These are phyloP conservation scores for Ophiothrix spiculata DNA, from an alignment of 35 echinoderm and acorn worm species.

Conservation along the genomic window DNA sequence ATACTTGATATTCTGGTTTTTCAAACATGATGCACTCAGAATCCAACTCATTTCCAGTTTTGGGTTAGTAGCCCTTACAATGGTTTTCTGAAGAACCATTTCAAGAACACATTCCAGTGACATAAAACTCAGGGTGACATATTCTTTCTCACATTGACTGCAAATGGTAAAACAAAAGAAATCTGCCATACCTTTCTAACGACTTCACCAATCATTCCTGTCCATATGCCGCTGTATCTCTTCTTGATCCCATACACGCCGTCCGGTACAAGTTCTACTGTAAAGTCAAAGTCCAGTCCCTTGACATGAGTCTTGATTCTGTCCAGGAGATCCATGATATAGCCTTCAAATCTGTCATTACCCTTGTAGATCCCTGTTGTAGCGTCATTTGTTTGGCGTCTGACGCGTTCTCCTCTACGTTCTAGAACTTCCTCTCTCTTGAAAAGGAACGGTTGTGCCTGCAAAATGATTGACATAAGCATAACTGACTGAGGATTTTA, in stretches of 20 bases:
- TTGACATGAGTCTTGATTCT: conserved; percentile 69
- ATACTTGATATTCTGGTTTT: too few relatives aligned
- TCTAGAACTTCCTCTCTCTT: conserved; percentile 53
- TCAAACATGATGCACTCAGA: too few relatives aligned
- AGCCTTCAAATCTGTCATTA: conserved; percentile 88
- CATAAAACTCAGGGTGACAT: background rate
- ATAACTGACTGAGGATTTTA: too few relatives aligned
- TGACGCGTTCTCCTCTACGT: background rate
- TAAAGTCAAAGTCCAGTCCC: conserved; percentile 84
- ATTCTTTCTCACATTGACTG: background rate
- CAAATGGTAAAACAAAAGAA: background rate
- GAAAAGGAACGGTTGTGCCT: conserved; percentile 41
- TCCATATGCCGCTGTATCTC: conserved; percentile 65
- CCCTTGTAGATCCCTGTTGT: conserved; percentile 37
- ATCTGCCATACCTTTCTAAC: conserved; percentile 66
- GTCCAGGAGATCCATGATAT: conserved; percentile 81
- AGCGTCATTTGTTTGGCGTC: background rate
- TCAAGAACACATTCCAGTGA: background rate
- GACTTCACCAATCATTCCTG: conserved; percentile 92
- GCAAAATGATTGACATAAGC: background rate
- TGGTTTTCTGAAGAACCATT: background rate
- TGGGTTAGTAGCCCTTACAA: background rate
- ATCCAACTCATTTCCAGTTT: too few relatives aligned
- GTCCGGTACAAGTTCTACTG: conserved; percentile 81
- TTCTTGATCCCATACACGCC: conserved; percentile 65